Conservation (phyloP, 1,140 invertebrate species). For the Reticulitermes speratus region DNA sequence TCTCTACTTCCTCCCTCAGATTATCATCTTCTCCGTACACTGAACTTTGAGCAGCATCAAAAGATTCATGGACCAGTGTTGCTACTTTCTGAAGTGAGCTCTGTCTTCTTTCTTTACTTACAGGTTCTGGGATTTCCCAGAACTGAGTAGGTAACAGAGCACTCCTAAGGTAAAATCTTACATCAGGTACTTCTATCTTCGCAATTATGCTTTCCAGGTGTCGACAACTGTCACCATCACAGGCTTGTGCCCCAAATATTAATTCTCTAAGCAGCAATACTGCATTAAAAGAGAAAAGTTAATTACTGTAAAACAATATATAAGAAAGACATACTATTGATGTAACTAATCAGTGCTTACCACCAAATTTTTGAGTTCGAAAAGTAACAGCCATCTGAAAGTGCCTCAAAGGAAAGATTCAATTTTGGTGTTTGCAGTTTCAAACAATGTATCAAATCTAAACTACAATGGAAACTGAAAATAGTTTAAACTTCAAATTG, state of each 20-base stretch:
- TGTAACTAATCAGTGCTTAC: no score
- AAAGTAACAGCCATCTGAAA: no score
- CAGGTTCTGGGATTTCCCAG: neutral
- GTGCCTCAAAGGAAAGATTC: no score
- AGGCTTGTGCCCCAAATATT: neutral
- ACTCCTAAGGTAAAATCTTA: neutral
- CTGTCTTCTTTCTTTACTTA: neutral
- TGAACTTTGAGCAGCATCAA: neutral
- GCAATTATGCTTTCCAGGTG: neutral
- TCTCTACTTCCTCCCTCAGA: neutral
- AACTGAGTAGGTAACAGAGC: neutral
- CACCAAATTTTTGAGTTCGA: no score
- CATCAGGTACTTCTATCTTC: neutral
- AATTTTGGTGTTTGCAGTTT: no score
- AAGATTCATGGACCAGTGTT: neutral
- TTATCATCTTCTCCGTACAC: neutral
- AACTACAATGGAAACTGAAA: no score
- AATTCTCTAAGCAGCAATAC: constrained; percentile 32
- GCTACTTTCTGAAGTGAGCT: neutral
- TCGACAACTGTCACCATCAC: neutral
- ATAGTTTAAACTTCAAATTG: no score
- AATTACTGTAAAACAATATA: no score
- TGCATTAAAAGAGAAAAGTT: no score
- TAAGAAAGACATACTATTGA: no score
- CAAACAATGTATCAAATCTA: no score